Base-by-base conservation (phyloP, 2,797 vertebrate genomes). In the Aeoliscus strigatus region DNA sequence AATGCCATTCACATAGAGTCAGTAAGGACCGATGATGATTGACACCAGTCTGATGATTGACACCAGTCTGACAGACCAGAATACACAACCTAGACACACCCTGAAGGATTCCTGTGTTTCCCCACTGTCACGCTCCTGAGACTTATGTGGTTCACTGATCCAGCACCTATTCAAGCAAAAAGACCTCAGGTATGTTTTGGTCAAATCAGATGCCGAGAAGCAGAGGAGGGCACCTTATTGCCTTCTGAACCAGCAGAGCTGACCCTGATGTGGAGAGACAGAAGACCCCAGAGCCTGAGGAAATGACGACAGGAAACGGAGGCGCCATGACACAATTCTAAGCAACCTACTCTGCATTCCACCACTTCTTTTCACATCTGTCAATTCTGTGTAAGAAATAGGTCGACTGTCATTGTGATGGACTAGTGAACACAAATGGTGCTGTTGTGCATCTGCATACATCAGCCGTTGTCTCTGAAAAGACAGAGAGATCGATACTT, bases 231-330 rank as follows among this genome's bases (percentile, higher is more conserved):
- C 14, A 61, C 47, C 53, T 55, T 61, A 44, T 40, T 59, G 51
- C 39, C 50, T 66, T 32, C 27, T 46, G 16, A 45, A 38, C 25
- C 41, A 55, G 28, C 34, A 23, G 29, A 39, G 40, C 52, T 59
- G 64, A 78, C 49, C 50, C 27, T 71, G 61, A 79, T 70, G 51
- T 51, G 45, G 43, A 59, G 39, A 56, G 73, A 80, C 67, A 73
- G 66, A 42, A 52, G 54, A 60, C 43, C 48, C 23, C 23, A 38
- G 39, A 51, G 62, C 70, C 68, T 4, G 51, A 74, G 79, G 79
- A 77, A 48, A 67, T 39, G 35, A 70, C 33, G 21, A 47, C 48
- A 69, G 53, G 45, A 78, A 59, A 51, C 12, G 12, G 48, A 37
- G 61, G 40, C 57, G 51, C 58, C 10, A 59, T 67, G 65, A 65